Evolutionary conservation across 1,140 invertebrate species (phyloP), one percentile per base, ranked within the genome.

Genomic region (Drosophila albomicans): DNA sequence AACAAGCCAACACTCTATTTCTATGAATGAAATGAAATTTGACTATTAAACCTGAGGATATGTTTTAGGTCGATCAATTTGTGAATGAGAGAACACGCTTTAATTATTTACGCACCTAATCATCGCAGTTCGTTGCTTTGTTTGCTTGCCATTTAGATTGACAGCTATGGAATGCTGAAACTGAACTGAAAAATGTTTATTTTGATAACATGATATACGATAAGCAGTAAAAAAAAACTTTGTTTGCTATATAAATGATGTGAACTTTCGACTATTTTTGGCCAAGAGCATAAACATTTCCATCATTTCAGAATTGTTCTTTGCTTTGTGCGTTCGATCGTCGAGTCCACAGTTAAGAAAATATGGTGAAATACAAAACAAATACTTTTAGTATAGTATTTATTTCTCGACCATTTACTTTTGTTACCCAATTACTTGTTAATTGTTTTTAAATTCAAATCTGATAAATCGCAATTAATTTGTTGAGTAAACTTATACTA

Each of bases 191-290:
- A 54, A 61, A 56, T 74, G 57, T 74, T 74, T 74, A 51, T 74
- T 74, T 74, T 74, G 65, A 69, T 66, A 62, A 61, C 49, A 69
- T 69, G 65, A 69, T 32, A 62, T 74, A 74, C 38, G 49, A 56
- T 59, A 30, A 71, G 43, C 51, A 56, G 41, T 49, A 71, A 56
- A 63, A 70, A 70, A 63, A 30, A 52, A 28, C 20, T 68, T 28
- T 38, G 30, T 28, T 32, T 11, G 30, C 52, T 49, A 48, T 35
- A 69, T 74, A 69, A 73, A 67, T 73, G 46, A 46, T 68, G 46
- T 49, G 56, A 68, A 32, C 65, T 61, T 25, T 64, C 41, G 71
- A 61, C 56, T 52, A 54, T 64, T 71, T 70, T 57, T 65, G 56
- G 54, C 38, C 52, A 56, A 2, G n/a, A 30, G 41, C 65, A 74